Evolutionary conservation across 2,888 invertebrate genomes (phyloP), one percentile per base, ranked within the genome.

Genomic region (Dascillus cervinus): DNA sequence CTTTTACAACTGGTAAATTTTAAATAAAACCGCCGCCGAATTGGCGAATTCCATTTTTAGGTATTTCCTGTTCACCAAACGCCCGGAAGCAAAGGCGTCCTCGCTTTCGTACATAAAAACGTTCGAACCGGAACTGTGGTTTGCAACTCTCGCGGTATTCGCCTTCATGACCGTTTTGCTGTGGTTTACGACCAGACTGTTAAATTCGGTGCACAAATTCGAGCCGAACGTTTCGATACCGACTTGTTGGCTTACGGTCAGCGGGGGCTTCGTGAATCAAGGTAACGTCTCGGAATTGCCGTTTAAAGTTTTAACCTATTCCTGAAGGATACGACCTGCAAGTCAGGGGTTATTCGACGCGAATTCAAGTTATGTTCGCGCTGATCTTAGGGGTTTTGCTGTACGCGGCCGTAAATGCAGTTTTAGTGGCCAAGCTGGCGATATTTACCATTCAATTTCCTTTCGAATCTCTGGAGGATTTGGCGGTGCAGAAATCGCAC

Each of bases 391-490:
- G 64, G 22, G 49, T 53, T 13, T 40, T 60, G 11, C 33, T 63
- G 20, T 57, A 53, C 32, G 50, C 53, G 2, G 52, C 58, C 3
- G 49, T 62, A 49, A 60, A 56, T 37, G 63, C 60, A 6, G 55
- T 58, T 13, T 43, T 69, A 19, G 65, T 66, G 11, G 64, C 68
- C 5, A 56, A 58, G 43, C 47, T 69, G 30, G 60, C 68, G 2
- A 59, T 59, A 29, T 53, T 55, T 17, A 55, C 60, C 19, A 49
- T 54, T 12, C 45, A 50, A 17, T 47, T 64, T 28, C 64, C 65
- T 3, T 50, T 67, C 28, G 43, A 44, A 26, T 53, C 53, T 23
- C 44, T 69, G n/a, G 40, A 60, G 1, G 65, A 66, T n/a, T 49
- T 67, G 6, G 44, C 44, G 9, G 32, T 41, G 4, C 50, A 53